phyloP scores from a whole-genome alignment of 2,113 vertebrate species.

The Plestiodon gilberti region DNA sequence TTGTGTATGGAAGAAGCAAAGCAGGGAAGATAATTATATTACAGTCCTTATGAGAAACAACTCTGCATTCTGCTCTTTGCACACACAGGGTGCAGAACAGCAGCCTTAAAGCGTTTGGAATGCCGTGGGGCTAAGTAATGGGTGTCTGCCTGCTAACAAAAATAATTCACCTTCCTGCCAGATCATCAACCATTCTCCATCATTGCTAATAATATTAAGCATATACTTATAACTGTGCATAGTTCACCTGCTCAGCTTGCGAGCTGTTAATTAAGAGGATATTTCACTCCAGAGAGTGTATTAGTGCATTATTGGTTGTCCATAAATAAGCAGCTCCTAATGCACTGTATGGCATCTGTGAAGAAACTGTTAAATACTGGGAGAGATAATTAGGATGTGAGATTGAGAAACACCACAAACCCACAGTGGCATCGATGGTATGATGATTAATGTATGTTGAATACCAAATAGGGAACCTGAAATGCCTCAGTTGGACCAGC shows the following conservation, averaged over 20 bases:
- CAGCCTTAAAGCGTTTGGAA: background rate
- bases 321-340: slow-evolving; percentile 18
- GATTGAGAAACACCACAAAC: background rate
- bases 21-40: background rate
- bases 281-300: background rate
- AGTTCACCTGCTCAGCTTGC: background rate
- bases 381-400: slow-evolving; percentile 11
- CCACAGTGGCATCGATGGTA: background rate
- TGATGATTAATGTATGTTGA: background rate
- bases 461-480: background rate
- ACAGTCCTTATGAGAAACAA: background rate
- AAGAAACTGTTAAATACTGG: slow-evolving; percentile 31
- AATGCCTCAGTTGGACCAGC: background rate
- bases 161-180: background rate
- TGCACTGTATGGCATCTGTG: background rate
- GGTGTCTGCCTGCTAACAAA: background rate
- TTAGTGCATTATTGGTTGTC: background rate
- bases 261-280: background rate
- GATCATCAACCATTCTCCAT: background rate
- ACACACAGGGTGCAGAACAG: background rate
- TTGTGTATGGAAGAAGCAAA: too few relatives aligned
- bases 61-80: background rate
- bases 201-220: background rate
- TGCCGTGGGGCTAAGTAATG: background rate
- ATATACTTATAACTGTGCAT: slow-evolving; percentile 20